A percentile compares a stretch with the other conserved stretches of the same genome.
phyloP scores from a whole-genome alignment of 1,140 invertebrate species.

The Neomicropteryx cornuta region DNA sequence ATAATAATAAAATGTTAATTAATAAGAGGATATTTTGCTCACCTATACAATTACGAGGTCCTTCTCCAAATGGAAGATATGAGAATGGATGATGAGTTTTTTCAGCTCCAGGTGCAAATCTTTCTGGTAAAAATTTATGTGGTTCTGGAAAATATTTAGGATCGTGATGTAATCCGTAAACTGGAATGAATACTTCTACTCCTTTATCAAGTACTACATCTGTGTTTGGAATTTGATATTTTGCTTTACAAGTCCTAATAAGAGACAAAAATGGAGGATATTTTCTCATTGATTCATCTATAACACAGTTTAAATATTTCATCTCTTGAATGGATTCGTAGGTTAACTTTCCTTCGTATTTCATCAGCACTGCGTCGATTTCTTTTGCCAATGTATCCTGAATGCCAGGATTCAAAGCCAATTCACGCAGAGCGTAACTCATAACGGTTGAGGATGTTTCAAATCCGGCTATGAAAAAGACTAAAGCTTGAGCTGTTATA shows the following conservation, averaged over 20 bases:
- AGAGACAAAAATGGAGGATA: no score
- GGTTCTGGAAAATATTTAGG: constrained; percentile 59
- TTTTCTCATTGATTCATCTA: no score
- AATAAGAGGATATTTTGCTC: no score
- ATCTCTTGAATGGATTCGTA: constrained; percentile 51
- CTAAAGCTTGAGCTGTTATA: no score
- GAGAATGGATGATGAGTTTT: constrained; percentile 30
- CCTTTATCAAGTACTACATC: no score
- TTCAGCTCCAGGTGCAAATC: constrained; percentile 48
- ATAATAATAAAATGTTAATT: no score
- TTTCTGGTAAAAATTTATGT: constrained; percentile 58
- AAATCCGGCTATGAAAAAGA: no score
- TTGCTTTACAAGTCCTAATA: no score
- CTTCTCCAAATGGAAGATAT: constrained; percentile 39
- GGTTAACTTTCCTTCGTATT: constrained; percentile 36
- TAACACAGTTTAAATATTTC: constrained; percentile 50
- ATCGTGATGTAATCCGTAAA: no score
- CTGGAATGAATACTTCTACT: no score
- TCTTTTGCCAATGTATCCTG: constrained; percentile 50
- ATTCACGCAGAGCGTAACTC: constrained; percentile 43
- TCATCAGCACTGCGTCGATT: constrained; percentile 37
- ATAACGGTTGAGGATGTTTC: constrained; percentile 56
- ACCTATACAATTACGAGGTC: constrained; percentile 38
- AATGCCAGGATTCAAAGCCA: constrained; percentile 50
- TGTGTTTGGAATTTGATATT: no score